Percentiles rank a stretch among this genome's conserved stretches.
Conservation (phyloP, 1,140 invertebrate species). For the Colletes latitarsis region DNA sequence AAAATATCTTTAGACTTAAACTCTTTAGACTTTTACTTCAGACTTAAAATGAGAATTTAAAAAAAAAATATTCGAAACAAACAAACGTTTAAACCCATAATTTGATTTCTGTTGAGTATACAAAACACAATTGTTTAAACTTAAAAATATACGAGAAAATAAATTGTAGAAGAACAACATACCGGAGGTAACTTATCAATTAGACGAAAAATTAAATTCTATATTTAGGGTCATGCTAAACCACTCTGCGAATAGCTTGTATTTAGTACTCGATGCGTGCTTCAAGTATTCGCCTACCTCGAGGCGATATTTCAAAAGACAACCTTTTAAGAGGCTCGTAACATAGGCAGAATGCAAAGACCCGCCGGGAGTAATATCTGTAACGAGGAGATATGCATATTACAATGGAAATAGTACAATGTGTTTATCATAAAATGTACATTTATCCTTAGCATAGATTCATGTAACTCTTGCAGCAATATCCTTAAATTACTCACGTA, state of each 20-base stretch:
- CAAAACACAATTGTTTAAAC: no score
- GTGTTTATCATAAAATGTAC: not conserved
- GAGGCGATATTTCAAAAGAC: conserved; percentile 44
- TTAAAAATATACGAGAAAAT: no score
- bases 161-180: no score
- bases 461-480: not conserved
- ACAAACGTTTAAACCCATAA: no score
- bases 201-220: not conserved
- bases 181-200: no score
- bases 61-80: no score
- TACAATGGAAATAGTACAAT: conserved; percentile 9
- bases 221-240: conserved; percentile 3
- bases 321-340: conserved; percentile 25
- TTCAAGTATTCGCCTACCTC: conserved; percentile 25
- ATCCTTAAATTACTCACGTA: not conserved
- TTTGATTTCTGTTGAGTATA: no score
- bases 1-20: no score
- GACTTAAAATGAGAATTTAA: no score
- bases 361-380: not conserved
- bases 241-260: not conserved
- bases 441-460: not conserved
- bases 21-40: no score
- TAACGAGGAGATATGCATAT: conserved; percentile 4
- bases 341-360: conserved; percentile 28
- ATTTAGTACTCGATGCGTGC: conserved; percentile 10